Percentiles rank a stretch among this genome's conserved stretches.
Conservation (phyloP, 2,888 invertebrate species). For the Acronicta leporina region DNA sequence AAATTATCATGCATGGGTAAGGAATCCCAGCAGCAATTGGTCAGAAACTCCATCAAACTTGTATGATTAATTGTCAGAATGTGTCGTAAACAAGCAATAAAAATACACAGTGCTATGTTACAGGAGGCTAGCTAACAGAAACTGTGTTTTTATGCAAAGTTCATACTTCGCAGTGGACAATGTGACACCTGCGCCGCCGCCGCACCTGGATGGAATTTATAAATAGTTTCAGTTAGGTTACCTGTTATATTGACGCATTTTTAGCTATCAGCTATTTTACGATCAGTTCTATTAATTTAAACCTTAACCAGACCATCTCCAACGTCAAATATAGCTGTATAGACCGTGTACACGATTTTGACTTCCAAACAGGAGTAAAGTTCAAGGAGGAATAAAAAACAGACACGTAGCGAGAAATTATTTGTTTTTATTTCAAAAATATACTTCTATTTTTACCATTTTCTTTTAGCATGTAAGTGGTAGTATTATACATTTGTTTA, state of each 20-base stretch:
- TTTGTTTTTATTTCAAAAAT: background rate
- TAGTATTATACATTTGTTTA: slow-evolving; percentile 22
- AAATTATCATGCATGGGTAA: slow-evolving; percentile 21
- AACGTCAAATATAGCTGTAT: too few species aligned
- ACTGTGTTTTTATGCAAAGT: slow-evolving; percentile 82
- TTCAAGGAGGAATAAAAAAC: too few species aligned
- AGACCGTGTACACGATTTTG: too few species aligned
- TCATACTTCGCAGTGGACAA: slow-evolving; percentile 80
- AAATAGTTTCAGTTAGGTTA: slow-evolving; percentile 73
- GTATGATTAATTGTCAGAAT: slow-evolving; percentile 41
- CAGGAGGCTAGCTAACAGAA: slow-evolving; percentile 49
- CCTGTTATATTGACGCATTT: slow-evolving; percentile 60
- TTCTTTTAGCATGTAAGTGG: slow-evolving; percentile 3
- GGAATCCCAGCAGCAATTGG: slow-evolving; percentile 39
- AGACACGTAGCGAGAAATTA: too few species aligned
- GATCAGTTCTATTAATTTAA: background rate
- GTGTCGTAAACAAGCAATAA: slow-evolving; percentile 51
- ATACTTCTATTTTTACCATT: slow-evolving; percentile 9
- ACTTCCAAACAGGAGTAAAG: too few species aligned
- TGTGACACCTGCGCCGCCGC: slow-evolving; percentile 79
- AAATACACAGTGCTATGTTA: slow-evolving; percentile 48
- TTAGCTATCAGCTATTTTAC: slow-evolving; percentile 17
- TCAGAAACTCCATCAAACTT: slow-evolving; percentile 47
- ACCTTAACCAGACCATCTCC: too few species aligned
- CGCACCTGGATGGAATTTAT: slow-evolving; percentile 83